phyloP scores from a whole-genome alignment of 2,888 invertebrate species.

The Harmothoe impar region DNA sequence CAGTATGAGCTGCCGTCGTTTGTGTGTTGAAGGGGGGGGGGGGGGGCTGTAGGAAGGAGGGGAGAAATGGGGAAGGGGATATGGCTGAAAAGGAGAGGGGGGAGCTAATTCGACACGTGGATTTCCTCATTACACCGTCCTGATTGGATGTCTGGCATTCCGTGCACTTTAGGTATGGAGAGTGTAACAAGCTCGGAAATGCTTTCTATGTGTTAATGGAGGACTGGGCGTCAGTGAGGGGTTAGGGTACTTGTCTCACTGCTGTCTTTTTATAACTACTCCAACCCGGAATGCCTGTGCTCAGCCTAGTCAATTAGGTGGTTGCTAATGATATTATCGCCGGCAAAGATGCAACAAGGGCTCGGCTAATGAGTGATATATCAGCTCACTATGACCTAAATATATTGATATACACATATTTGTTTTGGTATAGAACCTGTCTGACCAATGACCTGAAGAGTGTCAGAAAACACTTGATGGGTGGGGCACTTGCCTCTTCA shows the following conservation, averaged over 20 bases:
- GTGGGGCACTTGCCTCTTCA: conserved; percentile 37
- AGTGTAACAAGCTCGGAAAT: conserved; percentile 34
- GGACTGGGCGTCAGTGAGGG: not conserved
- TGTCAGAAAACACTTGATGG: not conserved
- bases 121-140: not conserved
- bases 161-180: conserved; percentile 18
- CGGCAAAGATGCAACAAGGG: too few relatives aligned
- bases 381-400: too few relatives aligned
- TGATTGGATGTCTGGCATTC: conserved; percentile 42
- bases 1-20: not conserved
- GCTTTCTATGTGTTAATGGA: conserved; percentile 37
- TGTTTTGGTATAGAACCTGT: not conserved
- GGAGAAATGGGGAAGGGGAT: not conserved
- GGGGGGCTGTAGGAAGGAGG: conserved; percentile 12
- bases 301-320: conserved; percentile 19
- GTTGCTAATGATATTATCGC: too few relatives aligned
- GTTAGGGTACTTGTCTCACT: not conserved
- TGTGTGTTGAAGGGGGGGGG: not conserved
- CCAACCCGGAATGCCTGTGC: not conserved
- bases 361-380: too few relatives aligned
- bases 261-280: not conserved
- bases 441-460: not conserved
- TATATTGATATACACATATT: too few relatives aligned
- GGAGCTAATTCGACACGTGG: conserved; percentile 36
- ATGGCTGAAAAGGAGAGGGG: not conserved